These are phyloP conservation scores for Drosophila mimica DNA, from an alignment of 2,888 invertebrate genomes.

Conservation along the genomic window DNA sequence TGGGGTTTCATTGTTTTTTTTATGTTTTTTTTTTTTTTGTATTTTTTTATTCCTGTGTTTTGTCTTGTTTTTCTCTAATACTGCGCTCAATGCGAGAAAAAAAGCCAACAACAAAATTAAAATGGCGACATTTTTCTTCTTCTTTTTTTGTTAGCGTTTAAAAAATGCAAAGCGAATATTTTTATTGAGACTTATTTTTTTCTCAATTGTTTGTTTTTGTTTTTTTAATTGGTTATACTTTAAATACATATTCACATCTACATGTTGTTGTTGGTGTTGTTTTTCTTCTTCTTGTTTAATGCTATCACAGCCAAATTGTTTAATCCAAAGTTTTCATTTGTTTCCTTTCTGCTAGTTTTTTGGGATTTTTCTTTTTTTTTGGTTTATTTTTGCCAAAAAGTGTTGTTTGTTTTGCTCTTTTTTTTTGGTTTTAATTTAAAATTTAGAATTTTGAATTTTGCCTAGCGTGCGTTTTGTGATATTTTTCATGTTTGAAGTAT, in stretches of 20 bases:
- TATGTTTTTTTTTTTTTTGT: constrained; percentile 16
- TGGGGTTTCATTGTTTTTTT: constrained; percentile 32
- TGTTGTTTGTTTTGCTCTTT: constrained; percentile 59
- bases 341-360: constrained; percentile 41
- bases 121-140: constrained; percentile 47
- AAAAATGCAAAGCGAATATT: constrained; percentile 64
- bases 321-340: constrained; percentile 82
- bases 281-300: constrained; percentile 67
- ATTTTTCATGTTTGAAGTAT: constrained; percentile 12
- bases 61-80: constrained; percentile 63
- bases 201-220: constrained; percentile 19
- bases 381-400: constrained; percentile 60
- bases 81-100: constrained; percentile 71
- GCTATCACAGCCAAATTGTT: constrained; percentile 86
- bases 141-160: constrained; percentile 26
- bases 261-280: constrained; percentile 13
- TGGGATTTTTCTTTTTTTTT: constrained; percentile 36
- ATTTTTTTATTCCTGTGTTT: constrained; percentile 16
- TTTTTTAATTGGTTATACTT: constrained; percentile 48
- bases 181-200: constrained; percentile 15
- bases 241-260: constrained; percentile 32
- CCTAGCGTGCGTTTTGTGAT: constrained; percentile 67
- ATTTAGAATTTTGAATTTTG: constrained; percentile 85
- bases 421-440: constrained; percentile 59
- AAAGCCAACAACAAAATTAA: constrained; percentile 75